phyloP scores from a whole-genome alignment of 2,113 vertebrate genomes.

The Parotia lawesii region DNA sequence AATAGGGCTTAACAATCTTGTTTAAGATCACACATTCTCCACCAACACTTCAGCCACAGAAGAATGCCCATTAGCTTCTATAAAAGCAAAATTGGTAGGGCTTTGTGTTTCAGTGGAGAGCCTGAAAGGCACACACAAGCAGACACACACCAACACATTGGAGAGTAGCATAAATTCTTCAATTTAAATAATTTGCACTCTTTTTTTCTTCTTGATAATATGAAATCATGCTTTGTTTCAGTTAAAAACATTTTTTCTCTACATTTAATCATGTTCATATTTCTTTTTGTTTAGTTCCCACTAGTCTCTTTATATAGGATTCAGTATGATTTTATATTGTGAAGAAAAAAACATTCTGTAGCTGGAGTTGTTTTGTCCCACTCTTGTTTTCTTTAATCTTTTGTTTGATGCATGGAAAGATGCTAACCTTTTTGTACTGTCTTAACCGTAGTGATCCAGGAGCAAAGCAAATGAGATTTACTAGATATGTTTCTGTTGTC shows the following conservation, averaged over 20 bases:
- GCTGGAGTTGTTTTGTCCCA: not conserved
- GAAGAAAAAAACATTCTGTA: not conserved
- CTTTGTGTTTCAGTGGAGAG: not conserved
- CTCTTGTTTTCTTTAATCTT: constrained; percentile 11
- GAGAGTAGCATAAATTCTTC: not conserved
- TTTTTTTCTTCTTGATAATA: not conserved
- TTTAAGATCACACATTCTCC: constrained; percentile 40
- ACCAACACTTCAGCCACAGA: constrained; percentile 33
- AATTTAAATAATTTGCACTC: not conserved
- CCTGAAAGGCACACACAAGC: not conserved
- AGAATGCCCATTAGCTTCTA: constrained; percentile 42
- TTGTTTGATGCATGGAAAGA: constrained; percentile 25
- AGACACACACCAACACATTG: not conserved
- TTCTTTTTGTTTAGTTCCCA: not conserved
- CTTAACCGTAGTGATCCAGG: constrained; percentile 25
- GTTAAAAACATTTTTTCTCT: not conserved
- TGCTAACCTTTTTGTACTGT: constrained; percentile 12
- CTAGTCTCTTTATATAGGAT: not conserved
- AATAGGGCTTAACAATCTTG: constrained; percentile 33
- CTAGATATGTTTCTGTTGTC: constrained; percentile 47
- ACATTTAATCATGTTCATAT: not conserved
- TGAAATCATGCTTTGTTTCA: not conserved
- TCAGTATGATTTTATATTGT: not conserved
- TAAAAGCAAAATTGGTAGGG: constrained; percentile 42
- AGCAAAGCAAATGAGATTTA: constrained; percentile 47